A percentile compares a stretch with the other conserved stretches of the same genome.
These are phyloP conservation scores for Noturus placidus DNA, from an alignment of 2,113 vertebrate species.

Conservation along the genomic window DNA sequence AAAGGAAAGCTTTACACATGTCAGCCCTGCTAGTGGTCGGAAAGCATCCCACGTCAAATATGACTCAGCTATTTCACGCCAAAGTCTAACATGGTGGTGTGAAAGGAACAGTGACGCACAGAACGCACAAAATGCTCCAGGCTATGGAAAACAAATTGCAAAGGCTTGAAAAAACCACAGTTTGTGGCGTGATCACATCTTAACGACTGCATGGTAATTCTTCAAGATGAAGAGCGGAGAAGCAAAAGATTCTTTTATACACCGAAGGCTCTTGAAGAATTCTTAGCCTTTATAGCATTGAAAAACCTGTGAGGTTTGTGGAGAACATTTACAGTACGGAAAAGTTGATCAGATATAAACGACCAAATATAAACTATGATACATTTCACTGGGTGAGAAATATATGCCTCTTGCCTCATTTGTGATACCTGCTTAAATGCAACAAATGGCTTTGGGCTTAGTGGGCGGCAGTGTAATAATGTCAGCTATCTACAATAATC, in stretches of 20 bases:
- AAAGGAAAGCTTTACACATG: constrained; percentile 34
- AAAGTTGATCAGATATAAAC: neutral
- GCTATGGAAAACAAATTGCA: neutral
- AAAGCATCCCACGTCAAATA: constrained; percentile 54
- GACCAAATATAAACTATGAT: neutral
- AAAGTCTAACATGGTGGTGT: constrained; percentile 61
- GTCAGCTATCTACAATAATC: constrained; percentile 59
- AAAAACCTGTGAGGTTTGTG: neutral
- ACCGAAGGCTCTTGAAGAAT: neutral
- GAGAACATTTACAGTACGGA: neutral
- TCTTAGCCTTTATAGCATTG: neutral
- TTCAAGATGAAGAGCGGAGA: neutral
- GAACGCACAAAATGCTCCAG: constrained; percentile 9
- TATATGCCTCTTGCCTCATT: constrained; percentile 38
- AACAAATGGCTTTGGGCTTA: constrained; percentile 44
- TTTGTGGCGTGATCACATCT: constrained; percentile 1
- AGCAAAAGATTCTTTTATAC: neutral
- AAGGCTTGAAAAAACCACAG: neutral
- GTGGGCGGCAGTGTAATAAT: constrained; percentile 57
- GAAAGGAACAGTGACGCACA: constrained; percentile 48
- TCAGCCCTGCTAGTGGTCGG: constrained; percentile 17
- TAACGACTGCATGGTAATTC: neutral
- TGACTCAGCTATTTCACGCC: constrained; percentile 49
- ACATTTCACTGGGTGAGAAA: constrained; percentile 33
- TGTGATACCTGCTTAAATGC: constrained; percentile 45